Percentiles rank a stretch among this genome's conserved stretches.
phyloP scores from a whole-genome alignment of 2,888 invertebrate genomes.

The Caenorhabditis afra region DNA sequence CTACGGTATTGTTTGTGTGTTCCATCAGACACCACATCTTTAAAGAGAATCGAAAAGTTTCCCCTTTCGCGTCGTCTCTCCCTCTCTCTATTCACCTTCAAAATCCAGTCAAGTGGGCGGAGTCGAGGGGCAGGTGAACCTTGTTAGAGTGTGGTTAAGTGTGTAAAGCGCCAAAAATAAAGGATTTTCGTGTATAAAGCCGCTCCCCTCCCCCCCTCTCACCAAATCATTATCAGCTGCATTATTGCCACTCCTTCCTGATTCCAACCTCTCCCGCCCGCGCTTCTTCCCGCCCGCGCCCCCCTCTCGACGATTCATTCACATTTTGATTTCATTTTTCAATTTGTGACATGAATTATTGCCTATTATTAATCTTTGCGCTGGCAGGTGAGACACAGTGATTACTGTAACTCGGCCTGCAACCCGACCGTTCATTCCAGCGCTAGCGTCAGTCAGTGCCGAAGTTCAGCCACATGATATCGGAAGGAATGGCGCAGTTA shows the following conservation, averaged over 20 bases:
- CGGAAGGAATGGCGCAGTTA: slow-evolving; percentile 31
- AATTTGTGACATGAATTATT: slow-evolving; percentile 25
- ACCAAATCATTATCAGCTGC: slow-evolving; percentile 33
- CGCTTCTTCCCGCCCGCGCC: slow-evolving; percentile 1
- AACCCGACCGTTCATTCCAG: slow-evolving; percentile 7
- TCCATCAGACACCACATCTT: neutral
- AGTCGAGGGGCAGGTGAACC: slow-evolving; percentile 17
- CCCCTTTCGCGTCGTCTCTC: neutral
- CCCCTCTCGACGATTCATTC: neutral
- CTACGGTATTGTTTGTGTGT: neutral
- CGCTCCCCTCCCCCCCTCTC: slow-evolving; percentile 24
- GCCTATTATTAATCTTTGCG: slow-evolving; percentile 32
- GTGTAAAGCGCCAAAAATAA: slow-evolving; percentile 44
- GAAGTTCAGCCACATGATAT: slow-evolving; percentile 39
- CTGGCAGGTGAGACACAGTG: slow-evolving; percentile 26
- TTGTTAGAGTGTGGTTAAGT: slow-evolving; percentile 4
- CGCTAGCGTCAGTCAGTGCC: slow-evolving; percentile 4
- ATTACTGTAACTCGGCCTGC: neutral
- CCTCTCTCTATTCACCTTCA: too few relatives aligned
- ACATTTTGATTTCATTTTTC: slow-evolving; percentile 19
- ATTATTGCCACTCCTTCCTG: slow-evolving; percentile 31
- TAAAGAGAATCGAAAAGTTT: slow-evolving; percentile 9
- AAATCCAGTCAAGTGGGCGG: slow-evolving; percentile 28
- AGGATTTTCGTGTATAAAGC: slow-evolving; percentile 46
- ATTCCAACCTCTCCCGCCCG: slow-evolving; percentile 2